phyloP scores from a whole-genome alignment of 2,113 vertebrate genomes.

The Felis chaus region DNA sequence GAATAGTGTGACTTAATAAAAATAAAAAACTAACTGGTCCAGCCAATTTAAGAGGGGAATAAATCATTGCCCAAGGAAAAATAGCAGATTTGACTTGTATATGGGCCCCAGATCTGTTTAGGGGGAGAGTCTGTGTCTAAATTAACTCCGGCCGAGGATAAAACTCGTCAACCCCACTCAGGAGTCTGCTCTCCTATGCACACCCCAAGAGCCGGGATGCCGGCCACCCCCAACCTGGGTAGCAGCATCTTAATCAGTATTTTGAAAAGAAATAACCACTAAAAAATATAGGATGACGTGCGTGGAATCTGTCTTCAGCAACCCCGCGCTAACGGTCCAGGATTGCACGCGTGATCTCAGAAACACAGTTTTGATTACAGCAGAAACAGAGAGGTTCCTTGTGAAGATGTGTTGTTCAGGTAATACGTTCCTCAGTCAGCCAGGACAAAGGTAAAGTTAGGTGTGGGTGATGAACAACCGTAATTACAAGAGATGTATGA shows the following conservation, averaged over 20 bases:
- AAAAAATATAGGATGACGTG: neutral
- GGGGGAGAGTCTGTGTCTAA: constrained; percentile 85
- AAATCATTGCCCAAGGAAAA: constrained; percentile 97
- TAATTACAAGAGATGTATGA: rapidly evolving
- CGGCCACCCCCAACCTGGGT: neutral
- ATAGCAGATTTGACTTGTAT: constrained; percentile 98
- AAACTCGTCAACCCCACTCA: constrained; percentile 86
- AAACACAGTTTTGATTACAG: neutral
- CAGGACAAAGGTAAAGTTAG: neutral
- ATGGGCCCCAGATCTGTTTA: constrained; percentile 88
- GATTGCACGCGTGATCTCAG: neutral
- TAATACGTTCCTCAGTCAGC: neutral
- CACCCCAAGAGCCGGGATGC: constrained; percentile 46
- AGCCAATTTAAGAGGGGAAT: constrained; percentile 96
- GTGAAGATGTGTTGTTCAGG: rapidly evolving
- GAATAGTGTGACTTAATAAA: constrained; percentile 98
- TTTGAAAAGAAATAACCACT: constrained; percentile 36
- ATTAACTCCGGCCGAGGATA: constrained; percentile 89
- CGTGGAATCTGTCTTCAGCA: neutral
- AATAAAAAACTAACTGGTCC: constrained; percentile 99
- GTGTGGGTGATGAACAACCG: no score
- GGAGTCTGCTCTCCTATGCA: constrained; percentile 63
- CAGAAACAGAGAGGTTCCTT: neutral
- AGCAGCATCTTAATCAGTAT: neutral
- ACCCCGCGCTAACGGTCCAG: neutral